Percentiles rank a stretch among this genome's conserved stretches.
Evolutionary conservation across 2,113 vertebrate species (phyloP).

Genomic region (Octodon degus): DNA sequence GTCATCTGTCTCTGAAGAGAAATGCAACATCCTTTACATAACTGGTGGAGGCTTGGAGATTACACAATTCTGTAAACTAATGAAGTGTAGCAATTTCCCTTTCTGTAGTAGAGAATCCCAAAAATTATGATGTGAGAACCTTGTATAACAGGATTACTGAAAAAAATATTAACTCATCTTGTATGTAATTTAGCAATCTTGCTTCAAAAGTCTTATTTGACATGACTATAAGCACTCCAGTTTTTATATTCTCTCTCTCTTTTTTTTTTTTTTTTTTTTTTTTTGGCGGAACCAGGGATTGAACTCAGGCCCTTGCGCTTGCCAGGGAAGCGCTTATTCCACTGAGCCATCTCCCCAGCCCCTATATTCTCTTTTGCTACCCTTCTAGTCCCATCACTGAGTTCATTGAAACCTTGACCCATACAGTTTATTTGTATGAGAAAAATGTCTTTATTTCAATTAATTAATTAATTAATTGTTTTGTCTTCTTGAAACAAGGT

Average conservation of each 20-base stretch:
- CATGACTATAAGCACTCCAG: neutral
- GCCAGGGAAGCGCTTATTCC: no score
- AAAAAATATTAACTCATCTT: constrained; percentile 34
- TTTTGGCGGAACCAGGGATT: no score
- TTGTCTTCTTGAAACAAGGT: no score
- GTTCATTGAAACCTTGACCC: constrained; percentile 5
- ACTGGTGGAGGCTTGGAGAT: neutral
- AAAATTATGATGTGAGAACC: neutral
- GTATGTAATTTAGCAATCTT: constrained; percentile 17
- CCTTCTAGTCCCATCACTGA: constrained; percentile 29
- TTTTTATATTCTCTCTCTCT: constrained; percentile 45
- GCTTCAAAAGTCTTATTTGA: constrained; percentile 57
- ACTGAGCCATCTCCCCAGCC: no score
- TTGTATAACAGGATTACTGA: neutral
- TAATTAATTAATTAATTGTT: no score
- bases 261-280: no score
- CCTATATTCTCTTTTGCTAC: constrained; percentile 40
- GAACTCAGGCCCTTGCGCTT: no score
- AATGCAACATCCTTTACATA: constrained; percentile 22
- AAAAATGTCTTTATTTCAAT: neutral
- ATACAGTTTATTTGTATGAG: constrained; percentile 13
- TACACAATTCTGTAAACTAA: constrained; percentile 37
- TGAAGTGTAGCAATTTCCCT: constrained; percentile 8
- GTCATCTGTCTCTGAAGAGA: constrained; percentile 20
- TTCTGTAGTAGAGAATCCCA: neutral